A percentile compares a stretch with the other conserved stretches of the same genome.
phyloP scores from a whole-genome alignment of 2,797 vertebrate species.

The Molossus molossus region DNA sequence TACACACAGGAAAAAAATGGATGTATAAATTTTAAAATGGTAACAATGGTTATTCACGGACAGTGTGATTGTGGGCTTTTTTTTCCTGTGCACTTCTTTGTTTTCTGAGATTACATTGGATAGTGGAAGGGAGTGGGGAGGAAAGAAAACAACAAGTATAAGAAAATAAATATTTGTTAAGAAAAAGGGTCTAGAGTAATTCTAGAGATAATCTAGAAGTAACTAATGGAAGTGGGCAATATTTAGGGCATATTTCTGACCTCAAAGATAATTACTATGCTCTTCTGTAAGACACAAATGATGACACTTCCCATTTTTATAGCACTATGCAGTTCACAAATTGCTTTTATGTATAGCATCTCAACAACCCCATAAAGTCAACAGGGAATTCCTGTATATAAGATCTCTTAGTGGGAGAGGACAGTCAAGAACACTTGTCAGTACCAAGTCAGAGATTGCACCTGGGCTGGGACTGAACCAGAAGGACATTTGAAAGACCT shows the following conservation, averaged over 20 bases:
- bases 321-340: slow-evolving; percentile 54
- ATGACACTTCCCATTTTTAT: slow-evolving; percentile 61
- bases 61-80: background rate
- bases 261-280: slow-evolving; percentile 48
- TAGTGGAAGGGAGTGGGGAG: too few relatives aligned
- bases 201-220: slow-evolving; percentile 38
- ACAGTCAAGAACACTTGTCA: slow-evolving; percentile 41
- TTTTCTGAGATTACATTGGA: slow-evolving; percentile 26
- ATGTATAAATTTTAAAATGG: slow-evolving; percentile 18
- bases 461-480: background rate
- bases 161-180: slow-evolving; percentile 9
- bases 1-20: background rate
- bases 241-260: slow-evolving; percentile 7
- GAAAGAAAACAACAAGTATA: background rate
- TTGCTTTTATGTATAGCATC: slow-evolving; percentile 56
- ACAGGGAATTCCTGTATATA: slow-evolving; percentile 4
- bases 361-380: slow-evolving; percentile 8
- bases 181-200: background rate
- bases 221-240: slow-evolving; percentile 29
- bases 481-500: slow-evolving; percentile 32
- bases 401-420: background rate
- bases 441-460: slow-evolving; percentile 5
- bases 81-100: background rate
- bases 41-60: background rate
- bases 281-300: slow-evolving; percentile 59